These are phyloP conservation scores for Trachelus stipa DNA, from an alignment of 2,888 invertebrate genomes.

Conservation along the genomic window DNA sequence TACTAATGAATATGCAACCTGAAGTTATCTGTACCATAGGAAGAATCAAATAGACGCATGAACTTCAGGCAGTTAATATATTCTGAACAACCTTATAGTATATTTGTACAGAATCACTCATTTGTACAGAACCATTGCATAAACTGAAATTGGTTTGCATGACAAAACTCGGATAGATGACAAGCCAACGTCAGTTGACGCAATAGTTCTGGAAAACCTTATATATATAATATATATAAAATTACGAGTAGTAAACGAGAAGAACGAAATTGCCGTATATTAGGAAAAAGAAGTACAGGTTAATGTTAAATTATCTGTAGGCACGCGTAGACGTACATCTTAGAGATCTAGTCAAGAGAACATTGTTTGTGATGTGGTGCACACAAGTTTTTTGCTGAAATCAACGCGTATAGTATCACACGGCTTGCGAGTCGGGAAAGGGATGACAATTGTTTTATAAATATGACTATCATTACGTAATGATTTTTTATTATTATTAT, in stretches of 20 bases:
- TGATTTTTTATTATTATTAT: conserved; percentile 24
- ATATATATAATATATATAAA: background rate
- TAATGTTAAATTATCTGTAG: conserved; percentile 24
- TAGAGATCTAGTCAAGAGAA: conserved; percentile 57
- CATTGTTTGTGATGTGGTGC: conserved; percentile 42
- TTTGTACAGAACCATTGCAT: background rate
- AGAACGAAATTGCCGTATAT: background rate
- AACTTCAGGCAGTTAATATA: background rate
- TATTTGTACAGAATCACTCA: background rate
- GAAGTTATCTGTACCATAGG: background rate
- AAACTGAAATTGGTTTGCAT: background rate
- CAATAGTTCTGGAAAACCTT: background rate
- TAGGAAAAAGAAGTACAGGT: background rate
- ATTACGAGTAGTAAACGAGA: background rate
- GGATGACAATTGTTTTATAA: conserved; percentile 26
- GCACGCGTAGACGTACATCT: conserved; percentile 48
- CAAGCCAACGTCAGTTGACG: background rate
- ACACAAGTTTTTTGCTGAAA: background rate
- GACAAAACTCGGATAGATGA: background rate
- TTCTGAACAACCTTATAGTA: background rate
- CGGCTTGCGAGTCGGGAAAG: background rate
- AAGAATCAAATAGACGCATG: background rate
- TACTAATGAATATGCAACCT: background rate
- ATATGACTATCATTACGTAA: conserved; percentile 31
- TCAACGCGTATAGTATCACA: background rate